Base-by-base conservation (phyloP, 2,888 invertebrate species). In the Cynaeus angustus region DNA sequence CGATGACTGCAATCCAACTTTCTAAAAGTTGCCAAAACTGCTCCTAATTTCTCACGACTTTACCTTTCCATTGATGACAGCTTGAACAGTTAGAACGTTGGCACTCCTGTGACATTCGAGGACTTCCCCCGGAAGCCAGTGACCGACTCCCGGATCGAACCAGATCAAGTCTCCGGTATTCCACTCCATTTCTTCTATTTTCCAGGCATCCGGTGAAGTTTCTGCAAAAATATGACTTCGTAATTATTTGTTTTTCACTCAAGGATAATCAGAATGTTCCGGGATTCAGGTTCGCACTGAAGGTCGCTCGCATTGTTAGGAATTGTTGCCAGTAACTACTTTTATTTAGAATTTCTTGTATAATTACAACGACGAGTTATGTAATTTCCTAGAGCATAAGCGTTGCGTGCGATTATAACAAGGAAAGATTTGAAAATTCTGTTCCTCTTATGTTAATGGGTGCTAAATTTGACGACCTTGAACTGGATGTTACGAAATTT, bases 61-160 rank as follows among this genome's bases (percentile, higher is more conserved):
- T 85, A 95, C 95, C 92, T 95, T 95, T 84, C 94, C 93, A 83
- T 92, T 94, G 80, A 96, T 93, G 75, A 94, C 88, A 28, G 95
- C 95, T 85, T 95, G 95, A 50, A 97, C 94, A 48, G 95, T 94
- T 79, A 97, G 90, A 66, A 96, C 95, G 85, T 95, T 92, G 62
- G 96, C 96, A 46, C 95, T 94, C 71, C 93, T 91, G 86, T 96
- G 96, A 77, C 93, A 94, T 87, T 97, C 97, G 79, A 94, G 88
- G 73, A 97, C 93, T 86, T 95, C 94, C 68, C 97, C 97, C 55
- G 97, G 96, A 79, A 97, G 89, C 79, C 95, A 94, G 85, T 96
- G 94, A 76, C 95, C 92, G 79, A 95, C 90, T 43, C 95, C 95
- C 48, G 96, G 92, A 86, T 96, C 96, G 88, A 97, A 97, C 97